Percentiles rank a stretch among this genome's conserved stretches.
Conservation (phyloP, 2,797 vertebrate genomes). For the Sebastes cheni region DNA sequence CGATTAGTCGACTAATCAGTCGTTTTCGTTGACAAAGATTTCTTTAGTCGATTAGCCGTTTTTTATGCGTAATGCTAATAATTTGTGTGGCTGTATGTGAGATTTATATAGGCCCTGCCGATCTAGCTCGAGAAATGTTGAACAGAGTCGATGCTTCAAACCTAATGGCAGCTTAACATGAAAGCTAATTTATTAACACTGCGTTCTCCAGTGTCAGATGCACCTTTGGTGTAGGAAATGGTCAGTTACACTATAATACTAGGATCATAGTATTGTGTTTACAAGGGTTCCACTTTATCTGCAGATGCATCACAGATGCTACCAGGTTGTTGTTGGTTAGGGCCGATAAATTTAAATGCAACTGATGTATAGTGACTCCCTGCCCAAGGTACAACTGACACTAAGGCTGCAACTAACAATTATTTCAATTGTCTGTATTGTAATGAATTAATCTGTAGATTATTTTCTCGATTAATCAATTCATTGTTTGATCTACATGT, state of each 20-base stretch:
- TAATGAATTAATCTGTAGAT: too few relatives aligned
- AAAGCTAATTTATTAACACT: too few relatives aligned
- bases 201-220: not conserved
- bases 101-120: not conserved
- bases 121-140: not conserved
- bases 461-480: too few relatives aligned
- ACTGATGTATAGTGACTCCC: not conserved
- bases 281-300: not conserved
- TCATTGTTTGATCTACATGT: too few relatives aligned
- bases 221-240: not conserved
- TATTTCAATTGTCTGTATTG: too few relatives aligned
- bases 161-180: too few relatives aligned
- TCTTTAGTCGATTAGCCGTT: too few relatives aligned
- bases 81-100: not conserved
- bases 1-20: too few relatives aligned
- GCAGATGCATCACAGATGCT: not conserved
- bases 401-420: not conserved
- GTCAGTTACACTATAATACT: not conserved
- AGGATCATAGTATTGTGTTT: not conserved
- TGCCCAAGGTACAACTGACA: not conserved
- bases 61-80: too few relatives aligned
- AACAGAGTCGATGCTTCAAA: not conserved
- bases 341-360: not conserved
- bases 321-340: not conserved
- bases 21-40: accelerated